phyloP scores from a whole-genome alignment of 2,797 vertebrate genomes.

The Cynodonichthys magdalenae region DNA sequence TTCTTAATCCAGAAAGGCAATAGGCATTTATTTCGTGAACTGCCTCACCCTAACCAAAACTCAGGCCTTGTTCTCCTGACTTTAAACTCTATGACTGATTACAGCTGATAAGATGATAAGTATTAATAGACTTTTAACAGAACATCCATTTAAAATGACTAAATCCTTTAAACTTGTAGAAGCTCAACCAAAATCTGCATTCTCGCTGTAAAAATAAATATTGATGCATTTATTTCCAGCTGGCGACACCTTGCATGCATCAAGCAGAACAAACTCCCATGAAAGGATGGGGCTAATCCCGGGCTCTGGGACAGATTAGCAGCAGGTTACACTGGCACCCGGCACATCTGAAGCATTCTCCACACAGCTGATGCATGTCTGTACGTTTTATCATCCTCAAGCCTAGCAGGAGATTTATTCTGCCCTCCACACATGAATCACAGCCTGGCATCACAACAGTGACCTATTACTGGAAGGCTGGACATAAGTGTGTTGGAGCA shows the following conservation, averaged over 20 bases:
- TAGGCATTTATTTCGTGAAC: too few species aligned
- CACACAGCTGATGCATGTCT: slow-evolving; percentile 46
- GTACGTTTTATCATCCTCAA: slow-evolving; percentile 35
- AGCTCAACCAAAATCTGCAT: slow-evolving; percentile 1
- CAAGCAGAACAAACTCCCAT: slow-evolving; percentile 14
- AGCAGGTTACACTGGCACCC: slow-evolving; percentile 52
- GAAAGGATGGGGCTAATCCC: slow-evolving; percentile 40
- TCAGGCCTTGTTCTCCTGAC: too few species aligned
- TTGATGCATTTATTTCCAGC: slow-evolving; percentile 30
- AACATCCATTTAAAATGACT: too few species aligned
- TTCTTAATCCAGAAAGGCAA: too few species aligned
- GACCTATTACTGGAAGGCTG: slow-evolving; percentile 14
- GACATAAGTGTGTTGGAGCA: slow-evolving; percentile 3
- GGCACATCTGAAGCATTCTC: slow-evolving; percentile 51
- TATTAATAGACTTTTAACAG: too few species aligned
- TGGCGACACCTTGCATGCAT: background rate
- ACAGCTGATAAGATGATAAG: too few species aligned
- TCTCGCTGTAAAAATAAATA: slow-evolving; percentile 6
- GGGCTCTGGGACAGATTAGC: slow-evolving; percentile 49
- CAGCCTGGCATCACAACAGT: slow-evolving; percentile 35
- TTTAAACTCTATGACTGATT: too few species aligned
- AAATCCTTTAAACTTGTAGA: background rate
- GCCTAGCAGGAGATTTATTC: slow-evolving; percentile 52
- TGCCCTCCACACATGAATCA: slow-evolving; percentile 50
- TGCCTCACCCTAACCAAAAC: too few species aligned